Conservation (phyloP, 2,113 vertebrate genomes). For the Alethe diademata region DNA sequence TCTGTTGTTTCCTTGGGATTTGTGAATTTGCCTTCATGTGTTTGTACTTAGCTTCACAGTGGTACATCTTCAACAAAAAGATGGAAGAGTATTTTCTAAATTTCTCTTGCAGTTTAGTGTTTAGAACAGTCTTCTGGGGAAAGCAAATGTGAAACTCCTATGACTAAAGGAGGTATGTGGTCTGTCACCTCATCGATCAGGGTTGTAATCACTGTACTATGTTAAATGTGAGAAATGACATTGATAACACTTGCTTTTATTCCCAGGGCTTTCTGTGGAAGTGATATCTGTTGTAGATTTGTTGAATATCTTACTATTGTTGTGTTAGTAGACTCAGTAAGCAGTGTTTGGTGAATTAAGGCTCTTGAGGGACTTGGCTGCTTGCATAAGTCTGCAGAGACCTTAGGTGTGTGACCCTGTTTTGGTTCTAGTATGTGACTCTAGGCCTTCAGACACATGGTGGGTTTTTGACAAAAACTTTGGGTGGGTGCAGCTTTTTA, state of each 20-base stretch:
- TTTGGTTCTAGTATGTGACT: background rate
- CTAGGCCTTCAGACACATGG: background rate
- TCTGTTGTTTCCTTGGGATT: background rate
- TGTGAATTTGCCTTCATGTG: background rate
- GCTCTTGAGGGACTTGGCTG: background rate
- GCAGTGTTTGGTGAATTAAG: background rate
- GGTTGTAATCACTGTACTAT: accelerated
- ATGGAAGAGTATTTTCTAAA: background rate
- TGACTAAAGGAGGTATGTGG: background rate
- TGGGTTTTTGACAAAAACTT: background rate
- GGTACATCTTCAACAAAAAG: background rate
- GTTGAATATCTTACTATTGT: background rate
- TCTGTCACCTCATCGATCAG: background rate
- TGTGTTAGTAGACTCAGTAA: background rate
- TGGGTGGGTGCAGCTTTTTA: background rate
- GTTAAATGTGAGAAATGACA: background rate
- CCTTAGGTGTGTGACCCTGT: background rate
- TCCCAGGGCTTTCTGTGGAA: background rate
- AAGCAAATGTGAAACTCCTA: background rate
- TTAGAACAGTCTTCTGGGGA: background rate
- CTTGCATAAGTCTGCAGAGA: background rate
- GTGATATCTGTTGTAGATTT: background rate
- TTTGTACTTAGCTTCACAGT: background rate
- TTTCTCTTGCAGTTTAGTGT: background rate
- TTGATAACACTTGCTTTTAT: background rate